Percentiles rank a stretch among this genome's conserved stretches.
Evolutionary conservation across 1,140 invertebrate species (phyloP).

Genomic region (Polypedilum pembai): DNA sequence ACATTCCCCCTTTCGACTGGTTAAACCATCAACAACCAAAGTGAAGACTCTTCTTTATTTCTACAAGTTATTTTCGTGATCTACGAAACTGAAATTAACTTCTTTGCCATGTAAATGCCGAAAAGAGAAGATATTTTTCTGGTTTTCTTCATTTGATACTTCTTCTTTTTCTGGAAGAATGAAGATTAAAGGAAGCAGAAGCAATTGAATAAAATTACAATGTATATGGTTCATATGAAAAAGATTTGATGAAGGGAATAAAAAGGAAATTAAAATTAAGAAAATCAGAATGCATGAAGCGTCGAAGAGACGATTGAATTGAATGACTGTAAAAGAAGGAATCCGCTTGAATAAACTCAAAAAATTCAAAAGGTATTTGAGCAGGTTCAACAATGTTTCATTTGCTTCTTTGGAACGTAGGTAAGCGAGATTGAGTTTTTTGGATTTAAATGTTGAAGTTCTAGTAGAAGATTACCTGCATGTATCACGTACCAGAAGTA

Average conservation of each 20-base stretch:
- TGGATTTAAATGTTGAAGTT: background rate
- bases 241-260: background rate
- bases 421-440: background rate
- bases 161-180: background rate
- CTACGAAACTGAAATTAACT: background rate
- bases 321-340: constrained; percentile 1
- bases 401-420: background rate
- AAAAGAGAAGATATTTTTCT: background rate
- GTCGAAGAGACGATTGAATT: constrained; percentile 4
- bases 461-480: background rate
- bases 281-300: constrained; percentile 11
- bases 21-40: too few species aligned
- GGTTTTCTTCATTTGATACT: background rate
- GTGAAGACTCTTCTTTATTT: background rate
- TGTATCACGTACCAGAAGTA: background rate
- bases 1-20: background rate
- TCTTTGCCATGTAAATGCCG: background rate
- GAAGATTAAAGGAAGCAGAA: constrained; percentile 12
- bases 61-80: background rate
- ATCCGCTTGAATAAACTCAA: background rate
- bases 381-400: background rate
- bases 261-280: constrained; percentile 8
- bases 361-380: background rate
- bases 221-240: background rate
- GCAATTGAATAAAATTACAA: background rate